Conservation (phyloP, 1,140 invertebrate species). For the Ostrea denselamellosa region DNA sequence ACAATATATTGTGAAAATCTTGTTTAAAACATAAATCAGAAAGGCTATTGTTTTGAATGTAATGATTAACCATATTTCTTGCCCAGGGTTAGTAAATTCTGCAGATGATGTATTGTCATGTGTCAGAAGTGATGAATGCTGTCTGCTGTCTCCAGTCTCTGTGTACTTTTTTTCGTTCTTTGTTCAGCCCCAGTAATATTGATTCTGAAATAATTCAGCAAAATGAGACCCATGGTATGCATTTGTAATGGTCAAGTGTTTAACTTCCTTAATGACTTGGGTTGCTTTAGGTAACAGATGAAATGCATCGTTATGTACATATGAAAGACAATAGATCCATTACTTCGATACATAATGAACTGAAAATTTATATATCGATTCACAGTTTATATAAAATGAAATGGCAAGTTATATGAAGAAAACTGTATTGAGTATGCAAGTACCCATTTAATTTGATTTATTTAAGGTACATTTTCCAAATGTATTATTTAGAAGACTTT, state of each 20-base stretch:
- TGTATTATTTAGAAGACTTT: not conserved
- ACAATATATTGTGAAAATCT: not conserved
- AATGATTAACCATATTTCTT: constrained; percentile 6
- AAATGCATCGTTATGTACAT: constrained; percentile 11
- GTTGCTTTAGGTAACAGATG: constrained; percentile 1
- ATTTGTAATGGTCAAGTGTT: constrained; percentile 10
- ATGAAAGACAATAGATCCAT: constrained; percentile 18
- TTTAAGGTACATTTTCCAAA: not conserved
- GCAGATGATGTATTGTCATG: not conserved
- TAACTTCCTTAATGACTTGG: constrained; percentile 1
- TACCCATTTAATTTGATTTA: not conserved
- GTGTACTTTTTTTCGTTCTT: not conserved
- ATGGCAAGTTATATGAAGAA: not conserved
- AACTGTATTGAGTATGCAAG: not conserved
- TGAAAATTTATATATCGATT: not conserved
- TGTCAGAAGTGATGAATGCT: not conserved
- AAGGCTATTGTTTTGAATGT: not conserved
- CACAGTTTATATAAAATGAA: not conserved
- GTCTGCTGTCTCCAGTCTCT: not conserved
- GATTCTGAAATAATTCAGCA: not conserved
- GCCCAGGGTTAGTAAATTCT: not conserved
- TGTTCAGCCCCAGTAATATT: not conserved
- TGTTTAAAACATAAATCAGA: not conserved
- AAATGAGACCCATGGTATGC: constrained; percentile 22
- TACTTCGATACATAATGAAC: not conserved